A percentile compares a stretch with the other conserved stretches of the same genome.
These are phyloP conservation scores for Pardalotus punctatus DNA, from an alignment of 2,113 vertebrate genomes.

Conservation along the genomic window DNA sequence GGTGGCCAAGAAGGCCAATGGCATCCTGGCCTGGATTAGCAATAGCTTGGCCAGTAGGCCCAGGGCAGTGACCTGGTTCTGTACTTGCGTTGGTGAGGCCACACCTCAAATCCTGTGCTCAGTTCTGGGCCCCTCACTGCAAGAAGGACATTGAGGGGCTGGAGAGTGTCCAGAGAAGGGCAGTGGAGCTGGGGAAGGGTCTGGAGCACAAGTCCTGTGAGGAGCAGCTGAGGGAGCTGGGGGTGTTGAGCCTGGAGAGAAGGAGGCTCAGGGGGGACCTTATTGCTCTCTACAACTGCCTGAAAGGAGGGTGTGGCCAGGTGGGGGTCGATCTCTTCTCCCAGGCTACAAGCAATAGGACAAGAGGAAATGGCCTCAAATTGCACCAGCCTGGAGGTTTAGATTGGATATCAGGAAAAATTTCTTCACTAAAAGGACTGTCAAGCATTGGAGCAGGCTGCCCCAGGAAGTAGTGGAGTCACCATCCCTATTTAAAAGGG, in stretches of 20 bases:
- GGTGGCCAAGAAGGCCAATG: neutral
- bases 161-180: neutral
- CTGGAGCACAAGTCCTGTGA: neutral
- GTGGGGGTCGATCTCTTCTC: neutral
- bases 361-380: neutral
- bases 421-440: neutral
- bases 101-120: neutral
- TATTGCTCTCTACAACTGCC: rapidly evolving
- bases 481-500: neutral
- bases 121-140: neutral
- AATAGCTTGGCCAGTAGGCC: neutral
- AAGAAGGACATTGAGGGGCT: neutral
- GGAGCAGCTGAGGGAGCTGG: neutral
- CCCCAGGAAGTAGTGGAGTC: neutral
- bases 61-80: too few species aligned
- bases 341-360: rapidly evolving
- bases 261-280: neutral
- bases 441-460: neutral
- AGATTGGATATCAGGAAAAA: neutral
- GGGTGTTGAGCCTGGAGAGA: neutral
- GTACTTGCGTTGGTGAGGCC: too few species aligned
- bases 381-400: neutral
- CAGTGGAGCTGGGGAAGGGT: neutral
- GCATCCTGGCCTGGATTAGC: neutral
- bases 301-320: neutral